Percentiles rank a stretch among this genome's conserved stretches.
These are phyloP conservation scores for Ennomos quercinarius DNA, from an alignment of 2,888 invertebrate genomes.

Conservation along the genomic window DNA sequence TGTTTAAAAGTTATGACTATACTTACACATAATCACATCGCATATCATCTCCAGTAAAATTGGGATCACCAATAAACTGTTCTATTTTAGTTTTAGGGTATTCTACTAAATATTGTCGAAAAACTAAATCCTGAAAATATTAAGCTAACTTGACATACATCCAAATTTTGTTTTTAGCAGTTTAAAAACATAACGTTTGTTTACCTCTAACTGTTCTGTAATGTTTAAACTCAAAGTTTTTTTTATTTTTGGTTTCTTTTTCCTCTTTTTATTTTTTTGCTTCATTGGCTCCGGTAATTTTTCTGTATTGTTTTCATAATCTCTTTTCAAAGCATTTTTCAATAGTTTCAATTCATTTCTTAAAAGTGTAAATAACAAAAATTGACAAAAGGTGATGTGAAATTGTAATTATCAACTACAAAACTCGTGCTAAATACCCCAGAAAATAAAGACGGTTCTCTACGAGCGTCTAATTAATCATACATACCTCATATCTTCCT, in stretches of 20 bases:
- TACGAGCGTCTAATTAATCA: too few relatives aligned
- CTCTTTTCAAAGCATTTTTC: constrained; percentile 59
- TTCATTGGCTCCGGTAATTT: constrained; percentile 60
- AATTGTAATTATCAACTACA: too few relatives aligned
- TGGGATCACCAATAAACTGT: constrained; percentile 67
- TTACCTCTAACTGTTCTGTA: constrained; percentile 57
- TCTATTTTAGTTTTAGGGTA: constrained; percentile 56
- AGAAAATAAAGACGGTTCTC: too few relatives aligned
- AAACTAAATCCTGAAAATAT: constrained; percentile 52
- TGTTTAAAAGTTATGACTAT: too few relatives aligned
- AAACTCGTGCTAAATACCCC: too few relatives aligned
- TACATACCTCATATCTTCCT: constrained; percentile 61
- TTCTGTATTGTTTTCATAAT: constrained; percentile 59
- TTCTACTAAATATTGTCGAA: constrained; percentile 56
- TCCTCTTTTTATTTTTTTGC: constrained; percentile 41
- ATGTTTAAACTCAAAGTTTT: constrained; percentile 43
- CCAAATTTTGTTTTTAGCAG: not conserved
- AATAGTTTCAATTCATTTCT: constrained; percentile 60
- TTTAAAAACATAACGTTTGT: not conserved
- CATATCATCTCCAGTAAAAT: constrained; percentile 66
- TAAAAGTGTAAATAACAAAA: not conserved
- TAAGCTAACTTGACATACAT: not conserved
- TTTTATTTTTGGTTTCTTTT: constrained; percentile 46
- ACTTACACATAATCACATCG: constrained; percentile 60
- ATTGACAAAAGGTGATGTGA: too few relatives aligned